Evolutionary conservation across 2,888 invertebrate genomes (phyloP).

Genomic region (Empis stercorea): DNA sequence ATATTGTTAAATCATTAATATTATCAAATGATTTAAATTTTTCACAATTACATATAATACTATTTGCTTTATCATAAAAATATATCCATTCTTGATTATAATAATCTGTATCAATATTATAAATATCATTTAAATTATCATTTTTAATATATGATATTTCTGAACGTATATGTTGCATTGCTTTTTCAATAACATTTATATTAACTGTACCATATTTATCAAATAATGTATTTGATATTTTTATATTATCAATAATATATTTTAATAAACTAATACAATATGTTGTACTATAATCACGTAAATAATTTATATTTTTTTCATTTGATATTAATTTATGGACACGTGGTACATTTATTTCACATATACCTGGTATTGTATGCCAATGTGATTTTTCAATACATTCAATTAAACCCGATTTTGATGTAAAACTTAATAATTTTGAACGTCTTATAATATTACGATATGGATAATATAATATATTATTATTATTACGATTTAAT

Average conservation of each 20-base stretch:
- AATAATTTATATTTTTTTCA: conserved; percentile 26
- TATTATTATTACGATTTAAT: not conserved
- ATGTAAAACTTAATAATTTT: conserved; percentile 34
- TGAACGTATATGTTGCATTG: conserved; percentile 52
- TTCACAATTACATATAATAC: not conserved
- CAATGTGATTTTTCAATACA: conserved; percentile 30
- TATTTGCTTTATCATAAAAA: not conserved
- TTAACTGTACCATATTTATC: conserved; percentile 42
- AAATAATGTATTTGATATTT: conserved; percentile 20
- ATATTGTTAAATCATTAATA: not conserved
- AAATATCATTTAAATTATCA: not conserved
- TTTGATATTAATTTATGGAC: conserved; percentile 34
- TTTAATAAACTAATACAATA: conserved; percentile 59
- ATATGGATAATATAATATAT: conserved; percentile 22
- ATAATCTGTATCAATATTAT: not conserved
- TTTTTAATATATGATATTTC: not conserved
- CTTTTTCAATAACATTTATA: conserved; percentile 50
- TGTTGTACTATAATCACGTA: conserved; percentile 58
- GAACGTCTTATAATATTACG: conserved; percentile 28
- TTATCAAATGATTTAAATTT: not conserved
- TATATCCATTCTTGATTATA: not conserved
- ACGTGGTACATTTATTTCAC: conserved; percentile 52
- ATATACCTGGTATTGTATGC: conserved; percentile 24
- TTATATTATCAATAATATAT: no score
- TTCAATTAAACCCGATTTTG: conserved; percentile 37